Evolutionary conservation across 2,797 vertebrate genomes (phyloP).

Genomic region (Acipenser ruthenus): DNA sequence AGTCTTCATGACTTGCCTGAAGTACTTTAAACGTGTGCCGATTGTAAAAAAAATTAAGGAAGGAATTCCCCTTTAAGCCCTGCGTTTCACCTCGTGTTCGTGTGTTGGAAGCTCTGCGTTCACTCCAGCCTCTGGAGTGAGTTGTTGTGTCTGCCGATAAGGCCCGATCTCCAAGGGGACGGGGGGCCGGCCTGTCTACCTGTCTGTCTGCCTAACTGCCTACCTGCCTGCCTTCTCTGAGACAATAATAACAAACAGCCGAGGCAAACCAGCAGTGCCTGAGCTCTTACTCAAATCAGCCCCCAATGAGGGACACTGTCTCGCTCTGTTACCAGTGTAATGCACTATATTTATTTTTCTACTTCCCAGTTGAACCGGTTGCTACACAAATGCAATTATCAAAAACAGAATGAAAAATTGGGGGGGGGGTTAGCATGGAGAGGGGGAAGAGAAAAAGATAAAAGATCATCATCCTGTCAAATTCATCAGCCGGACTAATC

Average conservation of each 20-base stretch:
- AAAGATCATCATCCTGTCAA: slow-evolving; percentile 24
- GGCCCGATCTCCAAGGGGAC: slow-evolving; percentile 10
- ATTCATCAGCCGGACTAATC: slow-evolving; percentile 25
- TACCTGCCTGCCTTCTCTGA: not conserved
- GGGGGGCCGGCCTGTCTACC: not conserved
- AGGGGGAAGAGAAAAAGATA: slow-evolving; percentile 2
- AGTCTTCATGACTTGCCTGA: too few species aligned
- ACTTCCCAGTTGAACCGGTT: too few species aligned
- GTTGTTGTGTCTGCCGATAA: slow-evolving; percentile 34
- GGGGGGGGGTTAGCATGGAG: too few species aligned
- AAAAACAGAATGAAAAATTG: too few species aligned
- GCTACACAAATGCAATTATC: too few species aligned
- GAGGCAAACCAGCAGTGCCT: not conserved
- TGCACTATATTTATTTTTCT: too few species aligned
- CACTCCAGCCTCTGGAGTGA: slow-evolving; percentile 19
- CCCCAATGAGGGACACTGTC: not conserved
- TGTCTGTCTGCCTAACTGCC: slow-evolving; percentile 27
- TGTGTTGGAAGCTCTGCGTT: slow-evolving; percentile 27
- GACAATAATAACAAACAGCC: slow-evolving; percentile 10
- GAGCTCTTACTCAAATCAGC: not conserved
- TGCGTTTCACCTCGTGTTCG: slow-evolving; percentile 7
- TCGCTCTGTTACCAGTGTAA: too few species aligned
- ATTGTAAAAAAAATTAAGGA: not conserved
- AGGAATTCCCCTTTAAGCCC: not conserved
- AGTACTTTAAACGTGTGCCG: too few species aligned